phyloP scores from a whole-genome alignment of 2,888 invertebrate species.

The Chloroclysta siterata region DNA sequence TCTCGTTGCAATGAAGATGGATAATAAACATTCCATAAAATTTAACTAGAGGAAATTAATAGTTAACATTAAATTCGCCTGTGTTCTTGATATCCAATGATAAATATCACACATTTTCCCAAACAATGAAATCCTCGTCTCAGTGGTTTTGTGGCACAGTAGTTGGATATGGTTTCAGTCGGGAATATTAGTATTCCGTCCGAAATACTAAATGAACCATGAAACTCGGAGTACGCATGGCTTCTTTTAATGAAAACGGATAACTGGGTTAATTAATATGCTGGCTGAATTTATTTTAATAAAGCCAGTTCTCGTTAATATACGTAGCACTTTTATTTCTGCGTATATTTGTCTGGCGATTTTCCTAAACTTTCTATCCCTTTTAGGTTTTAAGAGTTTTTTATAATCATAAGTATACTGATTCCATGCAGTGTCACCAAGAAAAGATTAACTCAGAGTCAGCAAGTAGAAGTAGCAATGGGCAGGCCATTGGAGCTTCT shows the following conservation, averaged over 20 bases:
- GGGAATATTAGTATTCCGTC: conserved; percentile 30
- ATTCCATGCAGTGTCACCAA: too few relatives aligned
- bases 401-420: too few relatives aligned
- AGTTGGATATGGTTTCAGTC: conserved; percentile 36
- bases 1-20: too few relatives aligned
- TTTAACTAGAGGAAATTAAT: too few relatives aligned
- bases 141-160: conserved; percentile 26
- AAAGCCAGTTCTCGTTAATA: conserved; percentile 1
- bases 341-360: not conserved
- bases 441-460: too few relatives aligned
- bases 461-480: too few relatives aligned
- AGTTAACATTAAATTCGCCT: too few relatives aligned
- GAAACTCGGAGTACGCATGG: conserved; percentile 36
- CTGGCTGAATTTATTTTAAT: conserved; percentile 23
- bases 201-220: conserved; percentile 42
- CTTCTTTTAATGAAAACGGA: conserved; percentile 39
- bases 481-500: too few relatives aligned
- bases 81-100: not conserved
- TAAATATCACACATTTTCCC: not conserved
- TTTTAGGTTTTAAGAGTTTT: too few relatives aligned
- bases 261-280: conserved; percentile 34
- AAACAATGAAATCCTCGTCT: conserved; percentile 22
- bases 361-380: not conserved
- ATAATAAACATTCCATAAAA: too few relatives aligned
- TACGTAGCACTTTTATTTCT: not conserved